Base-by-base conservation (phyloP, 2,888 invertebrate genomes). In the Tiphia femorata region DNA sequence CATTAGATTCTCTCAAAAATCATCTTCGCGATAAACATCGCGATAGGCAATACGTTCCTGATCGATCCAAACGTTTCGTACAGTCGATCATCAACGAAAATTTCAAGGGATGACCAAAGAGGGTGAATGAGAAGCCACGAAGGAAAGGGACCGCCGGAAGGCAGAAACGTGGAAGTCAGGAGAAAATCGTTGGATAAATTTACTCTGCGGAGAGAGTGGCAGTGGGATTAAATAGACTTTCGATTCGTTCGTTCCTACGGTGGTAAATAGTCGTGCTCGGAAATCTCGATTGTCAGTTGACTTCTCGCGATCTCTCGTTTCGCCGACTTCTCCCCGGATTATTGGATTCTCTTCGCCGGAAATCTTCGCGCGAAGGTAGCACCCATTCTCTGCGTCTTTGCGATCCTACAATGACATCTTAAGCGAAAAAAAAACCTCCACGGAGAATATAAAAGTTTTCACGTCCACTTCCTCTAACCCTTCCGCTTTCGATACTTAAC, bases 171-270 rank as follows among this genome's bases (percentile, higher is more conserved):
- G 27, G 48, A 43, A 61, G 54, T 57, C 33, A 47, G 49, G 49
- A 50, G 44, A 50, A 51, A 62, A 58, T 58, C 48, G 41, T 21
- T 25, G 44, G 48, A 58, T 58, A 56, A 56, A 46, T 55, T 49
- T 49, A 37, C 30, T 30, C 44, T 29, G 33, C 44, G 10, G 42
- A 10, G 40, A 10, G 40, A 51, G n/a, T n/a, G 42, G 16, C 55
- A 46, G 33, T 21, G 41, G 44, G 58, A 55, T 58, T 51, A 62
- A 61, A 61, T 62, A 46, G 52, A 58, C 43, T 58, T n/a, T 46
- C 40, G 47, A 49, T 58, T 21, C n/a, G n/a, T n/a, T n/a, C n/a
- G n/a, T n/a, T 50, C 16, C 16, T n/a, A 19, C 21, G 40, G 51
- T 33, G 49, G 57, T 55, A 58, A 62, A 62, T 53, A 54, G 50